A percentile compares a stretch with the other conserved stretches of the same genome.
Evolutionary conservation across 1,140 invertebrate genomes (phyloP).

Genomic region (Plectus sambesii): DNA sequence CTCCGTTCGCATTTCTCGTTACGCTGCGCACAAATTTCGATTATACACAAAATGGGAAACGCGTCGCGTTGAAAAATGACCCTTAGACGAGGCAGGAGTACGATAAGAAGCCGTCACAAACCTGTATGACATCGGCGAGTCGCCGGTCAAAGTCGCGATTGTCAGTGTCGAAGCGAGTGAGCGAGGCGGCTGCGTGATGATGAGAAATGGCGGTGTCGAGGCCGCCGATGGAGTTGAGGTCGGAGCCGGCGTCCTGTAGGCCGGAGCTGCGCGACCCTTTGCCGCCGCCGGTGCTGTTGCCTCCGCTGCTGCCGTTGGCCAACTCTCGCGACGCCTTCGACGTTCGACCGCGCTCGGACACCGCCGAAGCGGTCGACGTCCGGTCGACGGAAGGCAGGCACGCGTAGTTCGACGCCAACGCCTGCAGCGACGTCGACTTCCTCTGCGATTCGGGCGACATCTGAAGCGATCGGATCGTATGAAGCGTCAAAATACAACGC

Average conservation of each 20-base stretch:
- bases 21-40: no score
- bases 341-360: no score
- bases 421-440: slow-evolving; percentile 40
- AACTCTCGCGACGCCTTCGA: slow-evolving; percentile 37
- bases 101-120: slow-evolving; percentile 6
- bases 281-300: slow-evolving; percentile 33
- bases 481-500: slow-evolving; percentile 23
- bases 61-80: slow-evolving; percentile 33
- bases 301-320: slow-evolving; percentile 32
- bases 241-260: slow-evolving; percentile 36
- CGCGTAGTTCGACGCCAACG: slow-evolving; percentile 19
- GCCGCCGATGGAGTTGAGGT: slow-evolving; percentile 34
- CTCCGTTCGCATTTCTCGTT: no score
- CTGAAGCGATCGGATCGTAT: slow-evolving; percentile 26
- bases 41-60: no score
- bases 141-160: slow-evolving; percentile 43
- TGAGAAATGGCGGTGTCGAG: slow-evolving; percentile 43
- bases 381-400: slow-evolving; percentile 2
- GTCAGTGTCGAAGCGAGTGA: slow-evolving; percentile 44
- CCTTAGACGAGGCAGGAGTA: slow-evolving; percentile 18
- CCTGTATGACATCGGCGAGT: slow-evolving; percentile 33
- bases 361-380: slow-evolving; percentile 31
- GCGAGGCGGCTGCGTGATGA: slow-evolving; percentile 43
- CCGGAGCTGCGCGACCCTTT: slow-evolving; percentile 37
- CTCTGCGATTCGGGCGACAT: slow-evolving; percentile 33